Evolutionary conservation across 2,797 vertebrate genomes (phyloP), one percentile per base, ranked within the genome.

Genomic region (Characodon lateralis): DNA sequence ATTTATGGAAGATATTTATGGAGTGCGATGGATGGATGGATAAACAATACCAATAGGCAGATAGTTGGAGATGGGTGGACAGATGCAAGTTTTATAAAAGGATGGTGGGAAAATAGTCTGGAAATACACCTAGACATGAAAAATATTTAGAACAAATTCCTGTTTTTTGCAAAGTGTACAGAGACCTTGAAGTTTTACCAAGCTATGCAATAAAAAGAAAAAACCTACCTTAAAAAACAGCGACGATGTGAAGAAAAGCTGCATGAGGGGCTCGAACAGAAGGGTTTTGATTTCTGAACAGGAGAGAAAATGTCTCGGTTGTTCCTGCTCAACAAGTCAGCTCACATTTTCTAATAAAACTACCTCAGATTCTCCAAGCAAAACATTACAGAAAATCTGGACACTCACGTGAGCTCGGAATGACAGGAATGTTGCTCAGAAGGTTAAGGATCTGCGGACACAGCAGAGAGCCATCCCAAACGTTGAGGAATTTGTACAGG

Each of bases 171-270:
- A 3, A 22, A 56, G 3, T 26, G 24, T 58, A n/a, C 39, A 14
- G 35, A 65, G 39, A 10, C 6, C 35, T 16, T 39, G 31, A 39
- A 39, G 65, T 12, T 41, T 24, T 41, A 65, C 39, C 31, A 39
- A 39, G 18, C 3, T 65, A 20, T 65, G 35, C 31, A 14, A 51
- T 7, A 9, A 1, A 71, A 63, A 24, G 58, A 10, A 6, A 59
- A 85, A 72, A 18, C 80, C 43, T 94, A 99, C 98, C 97, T 99
- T 98, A 85, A 99, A 98, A 94, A 96, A 98, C 79, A 98, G 74
- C 0, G 96, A 96, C 2, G 98, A 98, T 43, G 97, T 97, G 91
- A 97, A 96, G 90, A 98, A 99, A 28, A 99, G 95, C 83, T 96
- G 96, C 90, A 92, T 92, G 85, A 99, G 90, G 3, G 96, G 96